These are phyloP conservation scores for Caenorhabditis angaria DNA, from an alignment of 2,888 invertebrate species.

Conservation along the genomic window DNA sequence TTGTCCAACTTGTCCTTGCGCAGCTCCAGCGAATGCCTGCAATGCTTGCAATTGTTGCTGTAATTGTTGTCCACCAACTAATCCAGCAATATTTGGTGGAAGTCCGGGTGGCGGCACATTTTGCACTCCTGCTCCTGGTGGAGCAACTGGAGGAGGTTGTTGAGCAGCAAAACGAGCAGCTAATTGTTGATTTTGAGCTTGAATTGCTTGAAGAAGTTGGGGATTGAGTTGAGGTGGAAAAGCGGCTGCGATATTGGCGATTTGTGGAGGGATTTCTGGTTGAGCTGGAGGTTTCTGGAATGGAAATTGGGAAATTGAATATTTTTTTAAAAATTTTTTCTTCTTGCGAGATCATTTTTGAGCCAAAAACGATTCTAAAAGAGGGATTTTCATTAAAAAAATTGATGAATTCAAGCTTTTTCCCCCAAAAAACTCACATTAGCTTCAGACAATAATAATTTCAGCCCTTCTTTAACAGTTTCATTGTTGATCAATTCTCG, in stretches of 20 bases:
- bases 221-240: slow-evolving; percentile 9
- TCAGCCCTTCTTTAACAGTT: slow-evolving; percentile 12
- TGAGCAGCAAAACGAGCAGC: neutral
- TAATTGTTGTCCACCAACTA: neutral
- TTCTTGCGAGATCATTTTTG: too few relatives aligned
- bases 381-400: too few relatives aligned
- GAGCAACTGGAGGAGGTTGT: too few relatives aligned
- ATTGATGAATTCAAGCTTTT: too few relatives aligned
- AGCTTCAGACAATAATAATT: neutral
- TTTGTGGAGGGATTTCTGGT: neutral
- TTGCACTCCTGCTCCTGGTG: too few relatives aligned
- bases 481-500: slow-evolving; percentile 6
- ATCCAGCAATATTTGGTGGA: slow-evolving; percentile 7
- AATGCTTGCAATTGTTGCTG: neutral
- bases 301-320: too few relatives aligned
- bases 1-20: too few relatives aligned
- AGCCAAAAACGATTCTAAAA: too few relatives aligned
- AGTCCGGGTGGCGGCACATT: slow-evolving; percentile 1
- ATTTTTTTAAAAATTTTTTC: too few relatives aligned
- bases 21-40: neutral
- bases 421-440: neutral
- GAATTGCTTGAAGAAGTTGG: neutral
- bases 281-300: neutral
- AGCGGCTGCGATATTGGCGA: neutral
- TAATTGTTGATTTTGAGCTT: slow-evolving; percentile 1